These are phyloP conservation scores for Seira sanloemensis DNA, from an alignment of 2,888 invertebrate genomes.

Conservation along the genomic window DNA sequence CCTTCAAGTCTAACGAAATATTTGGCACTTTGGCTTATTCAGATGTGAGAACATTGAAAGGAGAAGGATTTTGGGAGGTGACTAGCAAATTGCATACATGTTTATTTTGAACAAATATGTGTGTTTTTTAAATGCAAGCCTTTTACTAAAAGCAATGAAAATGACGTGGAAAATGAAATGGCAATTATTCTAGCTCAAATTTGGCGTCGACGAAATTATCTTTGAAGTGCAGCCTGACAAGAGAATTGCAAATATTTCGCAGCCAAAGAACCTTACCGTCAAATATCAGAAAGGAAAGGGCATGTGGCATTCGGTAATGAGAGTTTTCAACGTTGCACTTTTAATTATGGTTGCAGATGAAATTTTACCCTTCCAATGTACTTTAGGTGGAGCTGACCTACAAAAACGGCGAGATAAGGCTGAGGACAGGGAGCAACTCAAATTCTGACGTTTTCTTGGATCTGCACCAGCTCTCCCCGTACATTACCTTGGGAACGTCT, in stretches of 20 bases:
- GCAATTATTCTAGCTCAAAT: slow-evolving; percentile 80
- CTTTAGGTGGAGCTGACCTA: slow-evolving; percentile 83
- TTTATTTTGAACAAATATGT: not conserved
- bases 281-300: slow-evolving; percentile 83
- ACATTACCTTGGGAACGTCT: slow-evolving; percentile 69
- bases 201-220: slow-evolving; percentile 89
- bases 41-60: slow-evolving; percentile 84
- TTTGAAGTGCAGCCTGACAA: slow-evolving; percentile 86
- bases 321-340: not conserved
- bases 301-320: slow-evolving; percentile 87
- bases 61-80: slow-evolving; percentile 92
- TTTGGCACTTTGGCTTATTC: slow-evolving; percentile 91
- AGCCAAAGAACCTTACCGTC: slow-evolving; percentile 80
- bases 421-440: slow-evolving; percentile 82
- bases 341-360: not conserved
- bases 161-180: not conserved
- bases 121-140: not conserved
- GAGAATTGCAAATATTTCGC: slow-evolving; percentile 72
- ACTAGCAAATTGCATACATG: slow-evolving; percentile 71
- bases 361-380: not conserved
- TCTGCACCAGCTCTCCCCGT: slow-evolving; percentile 64
- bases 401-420: slow-evolving; percentile 83
- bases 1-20: slow-evolving; percentile 89
- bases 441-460: slow-evolving; percentile 54
- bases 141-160: not conserved